A percentile compares a stretch with the other conserved stretches of the same genome.
Evolutionary conservation across 2,888 invertebrate species (phyloP).

Genomic region (Diogma glabrata): DNA sequence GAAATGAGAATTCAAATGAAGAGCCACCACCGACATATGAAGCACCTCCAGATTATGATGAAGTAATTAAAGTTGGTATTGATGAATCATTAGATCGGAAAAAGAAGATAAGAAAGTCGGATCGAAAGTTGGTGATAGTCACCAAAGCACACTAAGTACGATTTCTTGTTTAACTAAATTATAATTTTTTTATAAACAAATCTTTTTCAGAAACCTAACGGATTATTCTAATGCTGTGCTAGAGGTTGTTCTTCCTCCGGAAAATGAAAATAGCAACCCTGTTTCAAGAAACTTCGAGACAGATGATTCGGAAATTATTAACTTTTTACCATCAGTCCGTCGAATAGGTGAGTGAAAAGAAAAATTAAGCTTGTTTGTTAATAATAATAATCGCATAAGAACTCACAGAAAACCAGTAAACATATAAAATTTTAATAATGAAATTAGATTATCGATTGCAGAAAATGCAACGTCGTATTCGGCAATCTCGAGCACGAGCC

Average conservation of each 20-base stretch:
- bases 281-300: background rate
- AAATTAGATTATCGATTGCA: constrained; percentile 31
- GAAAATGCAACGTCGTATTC: constrained; percentile 32
- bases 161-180: constrained; percentile 4
- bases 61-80: constrained; percentile 46
- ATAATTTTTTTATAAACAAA: background rate
- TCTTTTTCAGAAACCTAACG: background rate
- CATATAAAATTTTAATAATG: background rate
- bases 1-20: constrained; percentile 18
- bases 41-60: constrained; percentile 59
- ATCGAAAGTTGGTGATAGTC: too few relatives aligned
- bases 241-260: background rate
- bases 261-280: constrained; percentile 1
- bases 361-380: too few relatives aligned
- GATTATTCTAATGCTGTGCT: background rate
- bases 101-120: too few relatives aligned
- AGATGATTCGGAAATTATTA: background rate
- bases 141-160: too few relatives aligned
- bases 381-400: too few relatives aligned
- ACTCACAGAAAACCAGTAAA: background rate
- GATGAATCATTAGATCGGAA: constrained; percentile 33
- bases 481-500: constrained; percentile 1
- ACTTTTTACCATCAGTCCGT: background rate
- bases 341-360: constrained; percentile 5
- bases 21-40: constrained; percentile 59